Evolutionary conservation across 2,113 vertebrate species (phyloP).

Genomic region (Hippolais icterina): DNA sequence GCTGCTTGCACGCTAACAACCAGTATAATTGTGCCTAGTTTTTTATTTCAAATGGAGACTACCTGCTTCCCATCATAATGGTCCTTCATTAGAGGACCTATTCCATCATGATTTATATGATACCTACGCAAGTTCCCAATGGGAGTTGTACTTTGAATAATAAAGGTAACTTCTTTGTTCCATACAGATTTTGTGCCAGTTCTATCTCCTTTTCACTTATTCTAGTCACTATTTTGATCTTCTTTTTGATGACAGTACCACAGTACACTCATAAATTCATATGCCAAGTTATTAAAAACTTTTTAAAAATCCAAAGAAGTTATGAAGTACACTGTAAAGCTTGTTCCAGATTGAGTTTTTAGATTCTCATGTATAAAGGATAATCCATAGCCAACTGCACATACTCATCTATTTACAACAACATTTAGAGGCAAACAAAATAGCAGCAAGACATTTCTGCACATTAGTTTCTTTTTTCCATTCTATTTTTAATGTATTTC

Average conservation of each 20-base stretch:
- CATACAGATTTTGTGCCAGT: background rate
- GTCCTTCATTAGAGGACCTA: constrained; percentile 25
- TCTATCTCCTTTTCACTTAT: constrained; percentile 42
- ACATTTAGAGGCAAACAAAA: background rate
- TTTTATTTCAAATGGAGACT: constrained; percentile 39
- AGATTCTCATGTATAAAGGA: background rate
- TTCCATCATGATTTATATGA: background rate
- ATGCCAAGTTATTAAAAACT: constrained; percentile 14
- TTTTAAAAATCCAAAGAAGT: background rate
- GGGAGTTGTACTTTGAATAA: constrained; percentile 26
- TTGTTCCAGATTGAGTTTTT: background rate
- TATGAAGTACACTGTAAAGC: background rate
- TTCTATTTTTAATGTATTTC: background rate
- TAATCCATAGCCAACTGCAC: background rate
- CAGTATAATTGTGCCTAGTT: background rate
- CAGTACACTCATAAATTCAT: constrained; percentile 13
- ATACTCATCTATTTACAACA: background rate
- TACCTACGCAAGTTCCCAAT: background rate
- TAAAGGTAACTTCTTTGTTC: constrained; percentile 44
- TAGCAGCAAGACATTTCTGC: background rate
- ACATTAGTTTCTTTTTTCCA: background rate
- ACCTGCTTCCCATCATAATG: constrained; percentile 36
- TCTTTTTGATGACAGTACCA: constrained; percentile 39
- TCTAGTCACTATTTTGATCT: constrained; percentile 40
- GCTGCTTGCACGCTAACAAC: background rate